Conservation (phyloP, 2,797 vertebrate species). For the Periparus ater region DNA sequence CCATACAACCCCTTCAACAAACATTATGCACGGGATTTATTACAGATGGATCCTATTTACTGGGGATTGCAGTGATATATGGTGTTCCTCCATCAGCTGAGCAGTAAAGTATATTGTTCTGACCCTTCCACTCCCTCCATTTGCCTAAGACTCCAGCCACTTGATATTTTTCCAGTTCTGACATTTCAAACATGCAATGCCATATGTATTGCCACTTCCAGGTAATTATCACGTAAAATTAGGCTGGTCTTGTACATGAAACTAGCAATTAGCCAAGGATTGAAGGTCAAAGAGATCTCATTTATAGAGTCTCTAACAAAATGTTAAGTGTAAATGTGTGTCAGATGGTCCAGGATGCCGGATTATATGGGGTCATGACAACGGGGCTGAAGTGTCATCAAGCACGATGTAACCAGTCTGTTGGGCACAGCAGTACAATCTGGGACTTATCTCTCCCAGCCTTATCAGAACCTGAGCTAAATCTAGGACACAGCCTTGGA, state of each 20-base stretch:
- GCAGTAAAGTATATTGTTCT: conserved; percentile 48
- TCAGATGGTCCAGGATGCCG: conserved; percentile 90
- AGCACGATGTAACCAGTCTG: conserved; percentile 67
- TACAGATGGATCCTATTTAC: conserved; percentile 17
- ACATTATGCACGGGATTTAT: conserved; percentile 45
- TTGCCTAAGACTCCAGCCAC: conserved; percentile 57
- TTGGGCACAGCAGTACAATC: conserved; percentile 75
- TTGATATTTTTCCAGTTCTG: conserved; percentile 76
- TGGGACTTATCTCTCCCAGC: conserved; percentile 63
- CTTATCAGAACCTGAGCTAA: conserved; percentile 59
- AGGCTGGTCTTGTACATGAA: conserved; percentile 82
- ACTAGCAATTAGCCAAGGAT: conserved; percentile 82
- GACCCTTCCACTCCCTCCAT: conserved; percentile 24
- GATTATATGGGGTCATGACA: conserved; percentile 80
- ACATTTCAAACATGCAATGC: conserved; percentile 78
- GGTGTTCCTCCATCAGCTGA: conserved; percentile 24
- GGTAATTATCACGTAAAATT: conserved; percentile 84
- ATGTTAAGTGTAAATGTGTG: conserved; percentile 95
- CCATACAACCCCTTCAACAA: not conserved
- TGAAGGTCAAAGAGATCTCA: conserved; percentile 85
- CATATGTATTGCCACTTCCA: conserved; percentile 79
- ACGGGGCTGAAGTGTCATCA: conserved; percentile 73
- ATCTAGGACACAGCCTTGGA: conserved; percentile 61
- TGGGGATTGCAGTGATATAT: not conserved
- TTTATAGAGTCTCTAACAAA: conserved; percentile 84